Evolutionary conservation across 1,140 invertebrate species (phyloP), one percentile per base, ranked within the genome.

Genomic region (Galleria mellonella): DNA sequence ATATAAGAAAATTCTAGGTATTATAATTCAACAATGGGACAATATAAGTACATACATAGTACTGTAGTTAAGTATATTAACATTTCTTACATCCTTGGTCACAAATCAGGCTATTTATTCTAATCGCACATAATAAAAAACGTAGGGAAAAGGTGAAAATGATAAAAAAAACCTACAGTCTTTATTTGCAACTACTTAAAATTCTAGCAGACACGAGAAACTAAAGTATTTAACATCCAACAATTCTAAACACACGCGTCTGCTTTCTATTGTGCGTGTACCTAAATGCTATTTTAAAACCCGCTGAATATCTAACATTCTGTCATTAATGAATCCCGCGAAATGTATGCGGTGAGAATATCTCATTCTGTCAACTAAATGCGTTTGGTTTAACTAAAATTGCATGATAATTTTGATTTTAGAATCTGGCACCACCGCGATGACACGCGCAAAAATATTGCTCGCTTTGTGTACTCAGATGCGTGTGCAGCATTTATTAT

Each of bases 351-450:
- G 45, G 52, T 36, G 37, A 44, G 54, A 55, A 70, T 81, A 65
- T 61, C 51, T 73, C 65, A 77, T 64, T 55, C 67, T 75, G 73
- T 75, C 76, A 69, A 55, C 59, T 52, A 63, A 65, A 68, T 69
- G 62, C 62, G 59, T 65, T 79, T 49, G 61, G 59, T 66, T 60
- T 57, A 66, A 66, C 63, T 66, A 64, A 73, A 79, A 76, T 73
- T 71, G 67, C 72, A 71, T 72, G 62, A 66, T 75, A 75, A 73
- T 77, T 77, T 72, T 71, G 69, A 77, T 75, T 81, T 62, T 61
- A 62, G 67, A 53, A 66, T 61, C 51, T 56, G 36, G 51, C 56
- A 41, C 44, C 33, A 49, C 55, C 43, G 55, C 49, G 70, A 63
- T 78, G 72, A 78, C 65, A 62, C 60, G 53, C 66, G 60, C 59